Percentiles rank a stretch among this genome's conserved stretches.
Conservation (phyloP, 2,113 vertebrate genomes). For the Pseudorhombus dupliciocellatus region DNA sequence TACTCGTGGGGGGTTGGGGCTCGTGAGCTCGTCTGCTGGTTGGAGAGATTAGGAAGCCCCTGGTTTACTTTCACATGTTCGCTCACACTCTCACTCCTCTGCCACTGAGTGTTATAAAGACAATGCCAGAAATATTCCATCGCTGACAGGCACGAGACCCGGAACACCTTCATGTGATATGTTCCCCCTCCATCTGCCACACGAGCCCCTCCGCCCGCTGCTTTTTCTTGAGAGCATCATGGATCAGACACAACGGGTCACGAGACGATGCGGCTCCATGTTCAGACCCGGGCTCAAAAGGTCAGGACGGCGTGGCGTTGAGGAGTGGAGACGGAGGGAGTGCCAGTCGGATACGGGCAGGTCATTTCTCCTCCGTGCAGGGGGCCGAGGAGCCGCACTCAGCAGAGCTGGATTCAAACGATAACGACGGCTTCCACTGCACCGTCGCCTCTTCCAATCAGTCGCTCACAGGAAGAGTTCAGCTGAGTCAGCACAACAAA, state of each 20-base stretch:
- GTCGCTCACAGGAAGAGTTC: slow-evolving; percentile 61
- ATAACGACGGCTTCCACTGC: slow-evolving; percentile 30
- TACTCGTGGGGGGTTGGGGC: slow-evolving; percentile 43
- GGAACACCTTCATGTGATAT: slow-evolving; percentile 65
- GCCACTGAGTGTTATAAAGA: slow-evolving; percentile 38
- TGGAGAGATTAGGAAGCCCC: slow-evolving; percentile 52
- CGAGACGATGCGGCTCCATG: slow-evolving; percentile 38
- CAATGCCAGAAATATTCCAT: slow-evolving; percentile 64
- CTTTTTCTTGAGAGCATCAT: slow-evolving; percentile 60
- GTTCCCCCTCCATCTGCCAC: slow-evolving; percentile 30
- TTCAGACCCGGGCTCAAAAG: slow-evolving; percentile 29
- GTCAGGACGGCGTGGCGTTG: slow-evolving; percentile 24
- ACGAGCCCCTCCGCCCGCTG: slow-evolving; percentile 39
- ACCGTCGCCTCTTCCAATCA: slow-evolving; percentile 54
- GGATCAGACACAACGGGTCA: slow-evolving; percentile 70
- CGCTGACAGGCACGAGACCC: slow-evolving; percentile 61
- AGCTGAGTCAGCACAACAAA: slow-evolving; percentile 67
- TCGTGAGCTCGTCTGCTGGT: slow-evolving; percentile 44
- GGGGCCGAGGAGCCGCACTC: slow-evolving; percentile 33
- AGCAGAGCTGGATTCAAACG: slow-evolving; percentile 53
- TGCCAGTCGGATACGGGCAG: slow-evolving; percentile 54
- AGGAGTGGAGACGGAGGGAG: slow-evolving; percentile 43
- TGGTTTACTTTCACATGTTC: slow-evolving; percentile 62
- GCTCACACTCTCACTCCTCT: slow-evolving; percentile 41
- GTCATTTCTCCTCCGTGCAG: slow-evolving; percentile 60